Conservation (phyloP, 1,140 invertebrate species). For the Leptoteleia sp. region DNA sequence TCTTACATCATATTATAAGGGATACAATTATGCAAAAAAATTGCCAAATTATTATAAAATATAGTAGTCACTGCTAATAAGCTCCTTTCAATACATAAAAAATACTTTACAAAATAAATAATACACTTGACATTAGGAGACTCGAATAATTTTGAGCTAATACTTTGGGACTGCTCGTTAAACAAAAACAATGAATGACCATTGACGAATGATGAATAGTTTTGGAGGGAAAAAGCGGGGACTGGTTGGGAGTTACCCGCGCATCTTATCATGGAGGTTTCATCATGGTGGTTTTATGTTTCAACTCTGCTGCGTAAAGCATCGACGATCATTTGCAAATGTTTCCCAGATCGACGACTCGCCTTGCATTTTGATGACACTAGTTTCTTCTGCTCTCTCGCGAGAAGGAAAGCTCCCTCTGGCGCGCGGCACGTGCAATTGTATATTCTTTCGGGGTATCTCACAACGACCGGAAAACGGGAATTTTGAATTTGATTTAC, state of each 20-base stretch:
- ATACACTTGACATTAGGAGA: too few relatives aligned
- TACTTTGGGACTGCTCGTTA: too few relatives aligned
- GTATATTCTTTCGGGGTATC: slow-evolving; percentile 31
- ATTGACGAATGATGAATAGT: too few relatives aligned
- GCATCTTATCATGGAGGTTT: slow-evolving; percentile 33
- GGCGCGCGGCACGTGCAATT: slow-evolving; percentile 32
- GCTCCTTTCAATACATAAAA: too few relatives aligned
- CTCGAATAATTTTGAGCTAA: too few relatives aligned
- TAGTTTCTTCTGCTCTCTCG: slow-evolving; percentile 47
- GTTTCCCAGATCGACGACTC: slow-evolving; percentile 61
- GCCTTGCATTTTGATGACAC: slow-evolving; percentile 62
- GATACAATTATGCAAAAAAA: too few relatives aligned
- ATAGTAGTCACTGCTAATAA: too few relatives aligned
- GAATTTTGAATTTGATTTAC: slow-evolving; percentile 40
- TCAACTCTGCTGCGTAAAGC: slow-evolving; percentile 57
- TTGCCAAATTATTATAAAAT: too few relatives aligned
- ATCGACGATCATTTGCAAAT: slow-evolving; percentile 64
- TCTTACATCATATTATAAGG: too few relatives aligned
- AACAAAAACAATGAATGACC: too few relatives aligned
- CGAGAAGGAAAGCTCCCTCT: slow-evolving; percentile 62
- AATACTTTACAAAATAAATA: too few relatives aligned
- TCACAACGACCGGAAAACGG: slow-evolving; percentile 8
- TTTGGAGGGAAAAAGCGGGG: too few relatives aligned
- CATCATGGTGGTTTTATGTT: slow-evolving; percentile 50
- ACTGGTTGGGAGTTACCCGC: slow-evolving; percentile 1